Conservation (phyloP, 2,797 vertebrate genomes). For the Ficedula albicollis region DNA sequence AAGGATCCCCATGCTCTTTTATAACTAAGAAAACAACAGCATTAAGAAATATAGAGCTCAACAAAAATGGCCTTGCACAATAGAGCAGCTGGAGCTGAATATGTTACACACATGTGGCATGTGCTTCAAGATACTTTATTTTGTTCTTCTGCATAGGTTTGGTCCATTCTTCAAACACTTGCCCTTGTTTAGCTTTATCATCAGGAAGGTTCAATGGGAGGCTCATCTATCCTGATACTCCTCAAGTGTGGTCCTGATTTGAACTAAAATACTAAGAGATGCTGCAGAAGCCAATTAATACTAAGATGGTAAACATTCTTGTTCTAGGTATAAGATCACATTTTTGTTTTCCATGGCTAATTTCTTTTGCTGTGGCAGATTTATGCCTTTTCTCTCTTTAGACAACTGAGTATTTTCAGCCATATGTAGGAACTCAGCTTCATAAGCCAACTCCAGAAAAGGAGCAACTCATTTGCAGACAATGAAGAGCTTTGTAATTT, state of each 20-base stretch:
- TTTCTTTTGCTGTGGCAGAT: neutral
- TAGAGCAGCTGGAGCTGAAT: neutral
- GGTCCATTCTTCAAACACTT: neutral
- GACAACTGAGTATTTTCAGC: neutral
- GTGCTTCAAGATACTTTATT: neutral
- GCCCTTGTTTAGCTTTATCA: neutral
- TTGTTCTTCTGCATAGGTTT: neutral
- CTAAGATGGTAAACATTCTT: neutral
- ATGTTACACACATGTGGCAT: fast-evolving
- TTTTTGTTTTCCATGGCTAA: neutral
- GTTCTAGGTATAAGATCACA: neutral
- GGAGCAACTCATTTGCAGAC: neutral
- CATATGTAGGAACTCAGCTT: neutral
- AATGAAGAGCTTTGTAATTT: constrained; percentile 14
- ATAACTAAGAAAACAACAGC: neutral
- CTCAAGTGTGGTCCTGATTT: neutral
- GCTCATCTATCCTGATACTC: neutral
- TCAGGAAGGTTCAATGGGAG: neutral
- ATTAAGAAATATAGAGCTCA: neutral
- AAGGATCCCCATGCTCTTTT: neutral
- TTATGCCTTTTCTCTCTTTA: neutral
- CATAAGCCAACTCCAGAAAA: neutral
- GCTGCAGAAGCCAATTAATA: neutral
- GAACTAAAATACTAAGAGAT: neutral
- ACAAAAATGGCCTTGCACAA: neutral